Evolutionary conservation across 2,797 vertebrate species (phyloP), one percentile per base, ranked within the genome.

Genomic region (Myiotriccus ornatus): DNA sequence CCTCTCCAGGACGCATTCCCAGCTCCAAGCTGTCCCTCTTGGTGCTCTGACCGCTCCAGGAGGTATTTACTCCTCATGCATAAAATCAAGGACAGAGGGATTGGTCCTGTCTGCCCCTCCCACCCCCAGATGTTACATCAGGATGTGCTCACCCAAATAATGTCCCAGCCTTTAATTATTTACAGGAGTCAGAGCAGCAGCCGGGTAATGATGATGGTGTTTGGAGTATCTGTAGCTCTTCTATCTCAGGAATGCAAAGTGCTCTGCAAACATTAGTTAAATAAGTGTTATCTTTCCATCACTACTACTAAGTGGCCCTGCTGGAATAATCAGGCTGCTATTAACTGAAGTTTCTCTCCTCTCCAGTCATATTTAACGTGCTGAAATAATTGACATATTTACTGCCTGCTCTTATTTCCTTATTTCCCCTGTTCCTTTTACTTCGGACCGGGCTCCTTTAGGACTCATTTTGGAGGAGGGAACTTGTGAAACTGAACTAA

Each of bases 281-380:
- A 82, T 47, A 78, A 89, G 84, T 69, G 75, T 53, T 95, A 86
- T 95, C 91, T 92, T 93, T 93, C 81, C 64, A 86, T 96, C 90
- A 63, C 55, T 65, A 15, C 49, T 81, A 56, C 53, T 62, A 71
- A 92, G 74, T 91, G 71, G 75, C 79, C 85, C 89, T 93, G 37
- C 96, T 89, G 92, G 80, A 90, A 78, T 92, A 83, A 85, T 94
- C 75, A 89, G 60, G n/a, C 53, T 67, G 57, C 65, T 92, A 34
- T 92, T 83, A 77, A 53, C 30, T 91, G 63, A 17, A 87, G 77
- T 73, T 96, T 79, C 63, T 71, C 49, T 94, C 35, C 65, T 87
- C 59, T 91, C 24, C 47, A 32, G 78, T 95, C 19, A n/a, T 77
- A 59, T 93, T 93, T 84, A 86, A 84, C 69, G 16, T 46, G 50